Conservation (phyloP, 2,888 invertebrate genomes). For the Tenthredo mesomela region DNA sequence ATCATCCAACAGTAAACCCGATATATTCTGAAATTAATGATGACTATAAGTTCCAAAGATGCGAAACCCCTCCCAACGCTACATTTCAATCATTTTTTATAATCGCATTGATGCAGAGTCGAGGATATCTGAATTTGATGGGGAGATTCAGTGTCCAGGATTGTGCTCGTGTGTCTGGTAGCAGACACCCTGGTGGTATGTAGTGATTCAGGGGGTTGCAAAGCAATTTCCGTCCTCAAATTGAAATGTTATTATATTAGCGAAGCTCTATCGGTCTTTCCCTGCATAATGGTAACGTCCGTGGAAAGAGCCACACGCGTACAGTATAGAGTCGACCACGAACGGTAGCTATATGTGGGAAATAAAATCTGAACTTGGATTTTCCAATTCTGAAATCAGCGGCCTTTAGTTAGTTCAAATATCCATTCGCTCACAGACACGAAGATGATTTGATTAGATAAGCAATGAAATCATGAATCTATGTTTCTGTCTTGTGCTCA, state of each 20-base stretch:
- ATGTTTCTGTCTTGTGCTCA: neutral
- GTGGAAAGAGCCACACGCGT: neutral
- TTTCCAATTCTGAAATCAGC: neutral
- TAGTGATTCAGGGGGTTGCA: slow-evolving; percentile 38
- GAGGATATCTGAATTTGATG: slow-evolving; percentile 5
- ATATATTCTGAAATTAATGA: neutral
- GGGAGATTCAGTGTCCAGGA: slow-evolving; percentile 41
- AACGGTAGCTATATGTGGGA: neutral
- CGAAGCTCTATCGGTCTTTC: slow-evolving; percentile 64
- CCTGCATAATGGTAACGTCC: slow-evolving; percentile 32
- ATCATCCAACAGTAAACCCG: neutral
- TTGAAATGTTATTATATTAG: slow-evolving; percentile 77
- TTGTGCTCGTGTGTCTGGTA: neutral
- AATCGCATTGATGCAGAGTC: neutral
- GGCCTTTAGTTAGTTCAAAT: neutral
- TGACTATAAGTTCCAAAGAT: neutral
- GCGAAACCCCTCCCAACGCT: neutral
- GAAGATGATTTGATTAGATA: neutral
- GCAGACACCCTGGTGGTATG: neutral
- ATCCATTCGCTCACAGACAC: neutral
- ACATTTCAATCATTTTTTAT: neutral
- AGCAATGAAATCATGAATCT: slow-evolving; percentile 1
- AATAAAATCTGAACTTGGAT: neutral
- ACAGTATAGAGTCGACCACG: neutral
- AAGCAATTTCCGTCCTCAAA: slow-evolving; percentile 76